Percentiles rank a stretch among this genome's conserved stretches.
phyloP scores from a whole-genome alignment of 1,140 invertebrate genomes.

The Eufriesea mexicana region DNA sequence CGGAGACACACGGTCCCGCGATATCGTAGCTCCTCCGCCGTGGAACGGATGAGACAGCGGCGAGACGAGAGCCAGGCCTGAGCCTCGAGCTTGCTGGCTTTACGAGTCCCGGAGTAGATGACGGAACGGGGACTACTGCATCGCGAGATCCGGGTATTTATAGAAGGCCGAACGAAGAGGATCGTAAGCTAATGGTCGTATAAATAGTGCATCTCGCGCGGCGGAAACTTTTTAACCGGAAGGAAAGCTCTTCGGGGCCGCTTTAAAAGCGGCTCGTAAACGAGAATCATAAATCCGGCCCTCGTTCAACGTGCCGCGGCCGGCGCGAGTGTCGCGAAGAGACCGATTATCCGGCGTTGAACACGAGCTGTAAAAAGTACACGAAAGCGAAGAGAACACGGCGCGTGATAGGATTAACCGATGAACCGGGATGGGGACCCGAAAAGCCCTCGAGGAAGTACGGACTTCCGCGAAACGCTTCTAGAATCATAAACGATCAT shows the following conservation, averaged over 20 bases:
- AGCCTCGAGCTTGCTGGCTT: conserved; percentile 6
- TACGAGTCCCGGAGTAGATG: conserved; percentile 46
- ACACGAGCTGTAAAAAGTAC: conserved; percentile 55
- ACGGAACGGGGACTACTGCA: conserved; percentile 56
- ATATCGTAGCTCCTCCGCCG: background rate
- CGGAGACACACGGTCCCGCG: background rate
- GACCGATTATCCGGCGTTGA: conserved; percentile 53
- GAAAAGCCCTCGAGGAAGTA: conserved; percentile 62
- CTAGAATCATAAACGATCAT: conserved; percentile 70
- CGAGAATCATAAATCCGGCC: conserved; percentile 49
- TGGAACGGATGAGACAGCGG: conserved; percentile 34
- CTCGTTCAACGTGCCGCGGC: conserved; percentile 35
- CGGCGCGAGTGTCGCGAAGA: conserved; percentile 15
- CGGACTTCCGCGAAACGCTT: conserved; percentile 66
- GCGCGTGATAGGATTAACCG: conserved; percentile 56
- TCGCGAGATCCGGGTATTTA: conserved; percentile 53
- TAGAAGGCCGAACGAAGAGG: conserved; percentile 58
- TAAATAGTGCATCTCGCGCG: conserved; percentile 58
- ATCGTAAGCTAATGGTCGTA: conserved; percentile 66
- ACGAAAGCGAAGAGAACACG: conserved; percentile 46
- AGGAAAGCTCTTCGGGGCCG: conserved; percentile 43
- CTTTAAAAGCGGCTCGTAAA: conserved; percentile 58
- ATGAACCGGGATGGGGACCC: conserved; percentile 3
- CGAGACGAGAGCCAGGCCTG: conserved; percentile 60
- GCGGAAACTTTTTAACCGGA: conserved; percentile 60